These are phyloP conservation scores for Dendrolimus houi DNA, from an alignment of 2,888 invertebrate genomes.

Conservation along the genomic window DNA sequence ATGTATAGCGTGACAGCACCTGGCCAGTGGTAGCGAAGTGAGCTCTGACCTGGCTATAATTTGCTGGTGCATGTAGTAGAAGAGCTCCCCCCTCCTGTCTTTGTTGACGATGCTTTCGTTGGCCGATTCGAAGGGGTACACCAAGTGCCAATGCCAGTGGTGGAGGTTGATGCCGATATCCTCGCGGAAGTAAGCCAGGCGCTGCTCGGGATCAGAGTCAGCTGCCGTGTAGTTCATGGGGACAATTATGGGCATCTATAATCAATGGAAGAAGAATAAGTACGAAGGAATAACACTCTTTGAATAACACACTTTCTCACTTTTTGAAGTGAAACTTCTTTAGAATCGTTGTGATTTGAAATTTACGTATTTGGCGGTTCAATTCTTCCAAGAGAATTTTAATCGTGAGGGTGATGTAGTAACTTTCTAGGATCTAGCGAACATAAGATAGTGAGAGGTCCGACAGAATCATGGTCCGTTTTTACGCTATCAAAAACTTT, in stretches of 20 bases:
- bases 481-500: no score
- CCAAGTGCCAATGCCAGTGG: slow-evolving; percentile 95
- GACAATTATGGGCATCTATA: slow-evolving; percentile 80
- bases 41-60: slow-evolving; percentile 74
- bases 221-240: slow-evolving; percentile 86
- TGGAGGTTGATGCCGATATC: slow-evolving; percentile 91
- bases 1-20: no score
- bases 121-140: slow-evolving; percentile 85
- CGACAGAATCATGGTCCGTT: no score
- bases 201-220: slow-evolving; percentile 85
- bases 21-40: background rate
- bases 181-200: slow-evolving; percentile 89
- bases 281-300: no score
- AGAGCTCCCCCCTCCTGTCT: slow-evolving; percentile 86
- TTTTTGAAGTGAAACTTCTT: no score
- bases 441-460: no score
- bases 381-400: no score
- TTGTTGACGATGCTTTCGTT: slow-evolving; percentile 78
- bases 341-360: no score
- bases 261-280: background rate
- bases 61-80: slow-evolving; percentile 89
- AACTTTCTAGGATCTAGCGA: no score
- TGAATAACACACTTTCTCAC: no score
- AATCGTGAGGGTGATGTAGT: no score
- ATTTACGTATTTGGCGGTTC: no score